Evolutionary conservation across 2,797 vertebrate species (phyloP), one percentile per base, ranked within the genome.

Genomic region (Bradypus variegatus): DNA sequence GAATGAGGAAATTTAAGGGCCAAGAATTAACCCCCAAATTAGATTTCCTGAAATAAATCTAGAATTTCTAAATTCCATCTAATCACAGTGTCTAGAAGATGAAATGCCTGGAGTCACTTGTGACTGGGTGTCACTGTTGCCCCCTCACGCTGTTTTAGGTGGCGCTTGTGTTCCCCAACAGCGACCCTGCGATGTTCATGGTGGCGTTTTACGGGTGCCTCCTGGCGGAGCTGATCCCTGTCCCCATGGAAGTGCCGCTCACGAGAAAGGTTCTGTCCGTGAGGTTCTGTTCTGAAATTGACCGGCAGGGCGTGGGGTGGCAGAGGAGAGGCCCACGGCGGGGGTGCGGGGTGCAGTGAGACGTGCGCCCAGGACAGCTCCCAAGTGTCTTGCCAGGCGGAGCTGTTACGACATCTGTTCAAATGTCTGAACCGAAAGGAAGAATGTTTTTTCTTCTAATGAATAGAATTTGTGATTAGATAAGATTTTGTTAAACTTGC

Each of bases 181-280:
- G 98, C 18, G 99, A 99, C 94, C 99, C 99, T 0, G 98, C 99
- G 95, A 99, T 98, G 98, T 99, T 99, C 97, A 99, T 99, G 98
- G 99, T 99, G 96, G 99, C 98, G 0, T 99, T 99, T 97, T 99
- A 99, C 38, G 98, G 98, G 92, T 99, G 99, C 97, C 98, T 99
- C 25, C 97, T 99, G 96, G 99, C 99, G 4, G 98, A 99, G 96
- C 97, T 99, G 95, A 98, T 99, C 91, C 99, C 99, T 69, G 98
- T 99, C 88, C 99, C 99, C 73, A 98, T 99, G 58, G 99, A 99
- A 97, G 99, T 99, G 93, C 99, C 99, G 0, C 97, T 99, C 53
- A 99, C 99, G 36, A 98, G 98, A 96, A 99, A 99, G 98, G 21
- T 13, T 55, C 19, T 8, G 23, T 33, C 58, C 33, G 16, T 14